Evolutionary conservation across 1,140 invertebrate genomes (phyloP).

Genomic region (Andricus grossulariae): DNA sequence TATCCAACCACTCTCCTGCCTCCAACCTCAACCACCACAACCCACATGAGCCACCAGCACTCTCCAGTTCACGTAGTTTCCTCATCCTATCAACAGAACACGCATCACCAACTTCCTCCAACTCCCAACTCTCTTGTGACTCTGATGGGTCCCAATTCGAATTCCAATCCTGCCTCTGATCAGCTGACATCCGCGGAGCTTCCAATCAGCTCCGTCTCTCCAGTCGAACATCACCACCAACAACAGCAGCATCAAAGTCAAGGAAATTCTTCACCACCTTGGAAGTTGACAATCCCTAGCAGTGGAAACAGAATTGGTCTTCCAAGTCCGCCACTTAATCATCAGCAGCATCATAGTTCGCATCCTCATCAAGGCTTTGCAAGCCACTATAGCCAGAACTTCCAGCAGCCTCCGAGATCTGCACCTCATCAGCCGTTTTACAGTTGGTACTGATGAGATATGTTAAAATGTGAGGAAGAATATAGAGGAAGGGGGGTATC

Average conservation of each 20-base stretch:
- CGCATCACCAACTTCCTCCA: constrained; percentile 74
- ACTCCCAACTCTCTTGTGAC: constrained; percentile 78
- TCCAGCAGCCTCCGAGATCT: constrained; percentile 67
- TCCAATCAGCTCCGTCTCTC: constrained; percentile 62
- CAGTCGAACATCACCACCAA: constrained; percentile 55
- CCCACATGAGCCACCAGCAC: constrained; percentile 62
- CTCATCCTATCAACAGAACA: constrained; percentile 57
- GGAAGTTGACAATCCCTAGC: constrained; percentile 61
- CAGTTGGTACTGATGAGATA: constrained; percentile 53
- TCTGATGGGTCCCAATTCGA: constrained; percentile 77
- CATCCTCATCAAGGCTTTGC: constrained; percentile 68
- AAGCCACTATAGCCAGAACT: constrained; percentile 67
- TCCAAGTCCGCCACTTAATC: constrained; percentile 55
- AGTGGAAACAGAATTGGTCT: constrained; percentile 53
- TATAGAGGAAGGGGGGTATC: too few relatives aligned
- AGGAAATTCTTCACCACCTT: constrained; percentile 58
- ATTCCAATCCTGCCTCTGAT: constrained; percentile 68
- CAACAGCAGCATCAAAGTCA: constrained; percentile 54
- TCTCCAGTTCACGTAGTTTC: constrained; percentile 37
- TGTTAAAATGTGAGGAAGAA: too few relatives aligned
- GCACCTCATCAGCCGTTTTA: constrained; percentile 65
- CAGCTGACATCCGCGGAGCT: constrained; percentile 63
- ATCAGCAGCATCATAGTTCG: constrained; percentile 57
- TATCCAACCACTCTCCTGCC: constrained; percentile 63
- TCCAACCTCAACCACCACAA: constrained; percentile 51